Conservation (phyloP, 2,797 vertebrate genomes). For the Myioborus miniatus region DNA sequence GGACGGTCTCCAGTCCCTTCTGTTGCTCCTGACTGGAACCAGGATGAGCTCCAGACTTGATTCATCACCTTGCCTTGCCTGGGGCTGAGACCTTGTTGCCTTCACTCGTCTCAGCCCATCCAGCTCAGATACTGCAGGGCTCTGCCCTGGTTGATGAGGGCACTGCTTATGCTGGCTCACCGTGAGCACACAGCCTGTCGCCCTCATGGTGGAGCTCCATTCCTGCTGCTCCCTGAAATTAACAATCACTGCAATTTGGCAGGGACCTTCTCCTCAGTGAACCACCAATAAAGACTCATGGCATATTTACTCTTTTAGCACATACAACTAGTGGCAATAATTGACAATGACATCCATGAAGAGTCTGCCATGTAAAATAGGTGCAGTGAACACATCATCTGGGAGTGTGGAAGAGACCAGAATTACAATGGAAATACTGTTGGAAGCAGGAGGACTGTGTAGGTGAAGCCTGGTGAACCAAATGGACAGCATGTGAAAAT, state of each 20-base stretch:
- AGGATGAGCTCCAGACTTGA: not conserved
- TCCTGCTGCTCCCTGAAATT: not conserved
- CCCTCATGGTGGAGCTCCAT: rapidly evolving
- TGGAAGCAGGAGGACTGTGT: not conserved
- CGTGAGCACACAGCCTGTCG: rapidly evolving
- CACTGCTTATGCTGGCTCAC: not conserved
- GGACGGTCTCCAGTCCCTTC: not conserved
- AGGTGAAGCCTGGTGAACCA: not conserved
- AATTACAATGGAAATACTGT: not conserved
- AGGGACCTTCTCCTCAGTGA: not conserved
- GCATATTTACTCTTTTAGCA: not conserved
- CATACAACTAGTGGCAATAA: not conserved
- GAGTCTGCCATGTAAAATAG: not conserved
- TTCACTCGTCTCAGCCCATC: not conserved
- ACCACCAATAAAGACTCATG: not conserved
- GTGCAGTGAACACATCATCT: not conserved
- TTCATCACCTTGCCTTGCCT: not conserved
- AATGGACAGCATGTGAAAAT: not conserved
- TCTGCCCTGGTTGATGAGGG: not conserved
- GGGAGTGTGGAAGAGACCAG: not conserved
- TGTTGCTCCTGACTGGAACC: not conserved
- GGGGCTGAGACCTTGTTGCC: not conserved
- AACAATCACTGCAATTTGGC: not conserved
- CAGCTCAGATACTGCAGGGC: not conserved
- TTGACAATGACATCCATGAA: not conserved